phyloP scores from a whole-genome alignment of 2,797 vertebrate species.

The Betta splendens region DNA sequence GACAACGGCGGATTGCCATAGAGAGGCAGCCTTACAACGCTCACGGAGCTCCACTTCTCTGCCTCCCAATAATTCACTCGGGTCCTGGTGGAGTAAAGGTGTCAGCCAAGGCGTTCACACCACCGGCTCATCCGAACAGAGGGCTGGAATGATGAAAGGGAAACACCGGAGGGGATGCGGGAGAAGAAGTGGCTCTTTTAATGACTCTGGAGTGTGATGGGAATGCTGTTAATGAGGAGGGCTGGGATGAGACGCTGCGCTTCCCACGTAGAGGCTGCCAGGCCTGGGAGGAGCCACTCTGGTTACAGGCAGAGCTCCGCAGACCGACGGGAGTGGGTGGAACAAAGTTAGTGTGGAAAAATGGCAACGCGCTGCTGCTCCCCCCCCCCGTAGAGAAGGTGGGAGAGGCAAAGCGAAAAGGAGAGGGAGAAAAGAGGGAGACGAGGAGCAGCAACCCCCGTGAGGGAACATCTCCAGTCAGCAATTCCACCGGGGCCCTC shows the following conservation, averaged over 20 bases:
- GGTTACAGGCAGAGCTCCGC: slow-evolving; percentile 52
- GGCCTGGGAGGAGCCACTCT: slow-evolving; percentile 56
- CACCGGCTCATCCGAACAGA: slow-evolving; percentile 54
- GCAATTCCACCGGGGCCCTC: slow-evolving; percentile 70
- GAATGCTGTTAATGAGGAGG: slow-evolving; percentile 77
- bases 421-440: slow-evolving; percentile 54
- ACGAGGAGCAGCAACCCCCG: slow-evolving; percentile 65
- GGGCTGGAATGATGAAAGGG: slow-evolving; percentile 70
- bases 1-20: slow-evolving; percentile 57
- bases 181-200: slow-evolving; percentile 73
- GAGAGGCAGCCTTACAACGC: slow-evolving; percentile 63
- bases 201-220: slow-evolving; percentile 74
- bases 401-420: slow-evolving; percentile 70
- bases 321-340: slow-evolving; percentile 62
- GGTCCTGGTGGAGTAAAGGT: slow-evolving; percentile 74
- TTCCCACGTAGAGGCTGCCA: slow-evolving; percentile 65
- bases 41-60: slow-evolving; percentile 66
- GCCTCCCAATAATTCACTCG: slow-evolving; percentile 75
- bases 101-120: slow-evolving; percentile 66
- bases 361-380: slow-evolving; percentile 55
- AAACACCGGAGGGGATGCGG: slow-evolving; percentile 69
- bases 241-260: slow-evolving; percentile 66
- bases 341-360: slow-evolving; percentile 67
- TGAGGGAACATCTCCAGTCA: slow-evolving; percentile 74
- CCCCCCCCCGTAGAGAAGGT: slow-evolving; percentile 67